Conservation (phyloP, 2,113 vertebrate genomes). For the Rhadina sibilatrix region DNA sequence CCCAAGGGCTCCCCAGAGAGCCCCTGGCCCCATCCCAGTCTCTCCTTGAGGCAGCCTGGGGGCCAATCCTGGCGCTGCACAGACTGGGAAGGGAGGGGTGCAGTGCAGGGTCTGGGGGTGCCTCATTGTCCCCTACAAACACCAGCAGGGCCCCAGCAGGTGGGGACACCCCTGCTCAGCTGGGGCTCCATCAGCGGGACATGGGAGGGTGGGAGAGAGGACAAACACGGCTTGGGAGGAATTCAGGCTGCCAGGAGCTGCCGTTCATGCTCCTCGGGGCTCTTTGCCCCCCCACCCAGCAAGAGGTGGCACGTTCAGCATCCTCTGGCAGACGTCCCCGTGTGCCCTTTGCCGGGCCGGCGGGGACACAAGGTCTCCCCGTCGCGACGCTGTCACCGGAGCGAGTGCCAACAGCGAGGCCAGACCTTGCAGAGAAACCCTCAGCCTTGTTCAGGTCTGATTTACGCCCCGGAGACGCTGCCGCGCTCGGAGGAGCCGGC, state of each 20-base stretch:
- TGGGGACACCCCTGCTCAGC: background rate
- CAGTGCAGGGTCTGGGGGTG: background rate
- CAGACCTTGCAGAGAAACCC: background rate
- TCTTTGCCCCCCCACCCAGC: accelerated
- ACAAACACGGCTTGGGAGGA: background rate
- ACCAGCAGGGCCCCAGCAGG: accelerated
- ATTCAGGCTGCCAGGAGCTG: background rate
- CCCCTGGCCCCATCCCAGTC: too few relatives aligned
- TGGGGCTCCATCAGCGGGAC: background rate
- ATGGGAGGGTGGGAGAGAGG: background rate
- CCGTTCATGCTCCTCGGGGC: accelerated
- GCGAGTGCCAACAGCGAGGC: background rate
- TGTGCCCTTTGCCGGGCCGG: accelerated
- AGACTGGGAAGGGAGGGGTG: background rate
- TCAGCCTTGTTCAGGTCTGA: background rate
- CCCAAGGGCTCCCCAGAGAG: background rate
- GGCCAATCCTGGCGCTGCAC: background rate
- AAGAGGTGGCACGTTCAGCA: background rate
- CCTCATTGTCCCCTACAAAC: background rate
- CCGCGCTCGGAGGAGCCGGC: background rate
- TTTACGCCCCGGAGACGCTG: background rate
- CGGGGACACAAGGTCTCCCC: background rate
- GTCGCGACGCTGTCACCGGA: background rate
- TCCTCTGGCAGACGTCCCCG: background rate
- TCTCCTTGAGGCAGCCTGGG: background rate